phyloP scores from a whole-genome alignment of 2,797 vertebrate genomes.

The Myotis vivesi region DNA sequence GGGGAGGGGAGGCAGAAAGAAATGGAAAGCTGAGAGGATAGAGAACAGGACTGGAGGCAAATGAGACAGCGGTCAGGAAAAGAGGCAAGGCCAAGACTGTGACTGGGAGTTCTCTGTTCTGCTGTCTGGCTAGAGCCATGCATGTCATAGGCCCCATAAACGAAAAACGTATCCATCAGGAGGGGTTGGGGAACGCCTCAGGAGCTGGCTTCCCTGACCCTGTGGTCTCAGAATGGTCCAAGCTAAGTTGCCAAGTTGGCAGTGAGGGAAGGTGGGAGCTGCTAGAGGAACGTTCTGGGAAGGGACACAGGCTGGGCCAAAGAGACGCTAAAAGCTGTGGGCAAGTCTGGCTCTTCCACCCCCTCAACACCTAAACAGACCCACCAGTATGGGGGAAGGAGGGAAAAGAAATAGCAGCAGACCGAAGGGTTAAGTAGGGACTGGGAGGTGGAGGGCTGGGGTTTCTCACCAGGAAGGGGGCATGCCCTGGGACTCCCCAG shows the following conservation, averaged over 20 bases:
- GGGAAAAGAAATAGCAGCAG: background rate
- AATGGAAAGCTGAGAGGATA: background rate
- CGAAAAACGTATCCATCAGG: rapidly evolving
- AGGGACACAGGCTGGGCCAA: no score
- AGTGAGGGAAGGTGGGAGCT: background rate
- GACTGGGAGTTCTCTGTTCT: background rate
- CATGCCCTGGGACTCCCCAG: background rate
- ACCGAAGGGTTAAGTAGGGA: background rate
- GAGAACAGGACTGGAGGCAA: background rate
- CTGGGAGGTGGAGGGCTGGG: background rate
- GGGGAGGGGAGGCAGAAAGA: background rate
- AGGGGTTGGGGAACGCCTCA: background rate
- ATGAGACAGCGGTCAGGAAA: background rate
- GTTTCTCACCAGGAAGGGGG: background rate
- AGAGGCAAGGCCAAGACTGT: background rate
- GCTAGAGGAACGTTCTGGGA: background rate
- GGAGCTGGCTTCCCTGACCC: background rate
- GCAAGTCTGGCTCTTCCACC: background rate
- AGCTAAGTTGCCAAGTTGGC: background rate
- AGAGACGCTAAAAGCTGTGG: background rate
- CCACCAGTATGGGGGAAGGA: background rate
- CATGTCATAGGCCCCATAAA: background rate
- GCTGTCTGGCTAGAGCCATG: background rate
- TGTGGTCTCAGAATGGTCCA: background rate
- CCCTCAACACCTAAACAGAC: background rate